phyloP scores from a whole-genome alignment of 2,888 invertebrate species.

The Cosmorhoe ocellata region DNA sequence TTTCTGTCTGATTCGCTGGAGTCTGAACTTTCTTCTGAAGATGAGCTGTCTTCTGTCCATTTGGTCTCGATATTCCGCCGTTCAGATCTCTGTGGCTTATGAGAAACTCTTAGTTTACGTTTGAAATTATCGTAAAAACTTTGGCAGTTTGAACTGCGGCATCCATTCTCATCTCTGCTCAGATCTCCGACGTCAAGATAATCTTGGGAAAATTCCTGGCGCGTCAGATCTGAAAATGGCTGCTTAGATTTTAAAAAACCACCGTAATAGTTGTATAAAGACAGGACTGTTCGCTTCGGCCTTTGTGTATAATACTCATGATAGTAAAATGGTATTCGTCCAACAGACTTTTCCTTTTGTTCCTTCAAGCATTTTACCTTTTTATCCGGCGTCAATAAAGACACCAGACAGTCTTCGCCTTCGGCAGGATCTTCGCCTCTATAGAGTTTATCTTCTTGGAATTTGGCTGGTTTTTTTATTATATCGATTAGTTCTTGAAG shows the following conservation, averaged over 20 bases:
- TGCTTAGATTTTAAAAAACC: background rate
- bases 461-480: background rate
- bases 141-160: conserved; percentile 18
- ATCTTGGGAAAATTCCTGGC: conserved; percentile 30
- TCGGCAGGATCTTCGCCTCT: background rate
- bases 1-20: background rate
- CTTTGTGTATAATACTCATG: background rate
- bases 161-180: background rate
- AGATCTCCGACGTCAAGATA: conserved; percentile 35
- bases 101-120: no score
- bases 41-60: background rate
- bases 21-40: background rate
- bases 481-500: background rate
- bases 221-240: background rate
- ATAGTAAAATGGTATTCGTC: background rate
- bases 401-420: background rate
- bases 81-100: no score
- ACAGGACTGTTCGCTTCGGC: conserved; percentile 8
- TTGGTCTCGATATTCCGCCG: background rate
- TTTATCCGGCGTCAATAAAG: background rate
- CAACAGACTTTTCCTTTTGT: background rate
- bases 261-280: conserved; percentile 5
- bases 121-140: no score
- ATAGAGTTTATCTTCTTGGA: background rate
- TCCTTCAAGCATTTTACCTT: background rate